Conservation (phyloP, 1,140 invertebrate species). For the Bombus soroeensis region DNA sequence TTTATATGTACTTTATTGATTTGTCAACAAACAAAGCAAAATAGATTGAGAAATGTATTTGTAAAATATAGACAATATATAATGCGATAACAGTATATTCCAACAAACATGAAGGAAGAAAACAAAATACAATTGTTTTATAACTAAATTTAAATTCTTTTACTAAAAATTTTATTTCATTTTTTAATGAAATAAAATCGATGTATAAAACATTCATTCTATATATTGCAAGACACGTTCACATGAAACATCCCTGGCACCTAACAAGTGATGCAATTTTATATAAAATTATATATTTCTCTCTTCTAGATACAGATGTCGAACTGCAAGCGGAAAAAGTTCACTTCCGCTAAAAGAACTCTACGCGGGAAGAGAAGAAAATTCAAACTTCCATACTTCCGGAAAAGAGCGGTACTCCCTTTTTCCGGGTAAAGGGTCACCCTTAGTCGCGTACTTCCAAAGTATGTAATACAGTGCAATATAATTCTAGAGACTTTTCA, state of each 20-base stretch:
- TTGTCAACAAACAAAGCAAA: constrained; percentile 36
- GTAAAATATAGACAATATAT: not conserved
- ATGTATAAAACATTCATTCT: not conserved
- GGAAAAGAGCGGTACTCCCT: too few relatives aligned
- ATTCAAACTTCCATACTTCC: too few relatives aligned
- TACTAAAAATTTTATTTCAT: not conserved
- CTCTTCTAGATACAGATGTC: not conserved
- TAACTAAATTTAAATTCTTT: not conserved
- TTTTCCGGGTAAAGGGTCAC: too few relatives aligned
- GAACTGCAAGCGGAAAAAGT: constrained; percentile 1
- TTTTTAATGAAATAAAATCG: not conserved
- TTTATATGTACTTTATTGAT: constrained; percentile 35
- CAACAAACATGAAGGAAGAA: not conserved
- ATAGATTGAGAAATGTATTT: not conserved
- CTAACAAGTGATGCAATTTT: constrained; percentile 27
- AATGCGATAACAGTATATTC: not conserved
- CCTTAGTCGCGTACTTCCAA: too few relatives aligned
- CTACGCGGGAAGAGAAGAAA: too few relatives aligned
- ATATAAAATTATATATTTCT: not conserved
- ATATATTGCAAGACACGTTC: not conserved
- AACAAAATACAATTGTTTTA: not conserved
- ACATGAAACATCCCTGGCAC: not conserved
- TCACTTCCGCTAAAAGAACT: not conserved
- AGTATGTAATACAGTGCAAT: too few relatives aligned
- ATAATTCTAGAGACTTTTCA: too few relatives aligned